Evolutionary conservation across 2,113 vertebrate genomes (phyloP), one percentile per base, ranked within the genome.

Genomic region (Protomyctophum bolini): DNA sequence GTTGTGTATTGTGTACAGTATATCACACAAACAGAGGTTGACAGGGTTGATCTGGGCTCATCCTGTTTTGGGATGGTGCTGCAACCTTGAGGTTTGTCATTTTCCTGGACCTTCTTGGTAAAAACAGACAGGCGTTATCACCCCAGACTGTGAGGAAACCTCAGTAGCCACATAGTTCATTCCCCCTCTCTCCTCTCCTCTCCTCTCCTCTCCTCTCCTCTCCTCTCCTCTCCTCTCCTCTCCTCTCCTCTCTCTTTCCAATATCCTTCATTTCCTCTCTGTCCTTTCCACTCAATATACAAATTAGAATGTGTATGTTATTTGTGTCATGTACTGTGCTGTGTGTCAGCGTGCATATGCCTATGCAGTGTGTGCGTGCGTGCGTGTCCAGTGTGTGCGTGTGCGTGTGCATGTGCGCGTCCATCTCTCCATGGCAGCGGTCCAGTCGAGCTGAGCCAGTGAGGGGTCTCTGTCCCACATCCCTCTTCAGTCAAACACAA

Each of bases 401-500:
- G 50, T 70, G 33, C 14, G 45, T n/a, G 45, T 33, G 46, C 21
- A 51, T 8, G 9, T 46, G 14, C 56, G 60, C 45, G 61, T 64
- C 83, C 83, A 87, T 91, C 85, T 81, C 81, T 74, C 51, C 49
- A 55, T 93, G 92, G 92, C 91, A 88, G 70, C 73, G 69, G 90
- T 91, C 92, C 91, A 93, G 86, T 66, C 84, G 81, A 88, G 81
- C 85, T 71, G 68, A 90, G 88, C 87, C 91, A 92, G 87, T 83
- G 75, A 92, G 91, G 89, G 91, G 91, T 92, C 91, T 93, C 84
- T 87, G 91, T 92, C 91, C 91, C 90, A 92, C 92, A 93, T 93
- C 92, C 92, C 92, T 93, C 92, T 92, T 94, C 90, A 93, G 89
- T 92, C 89, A 92, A 93, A 94, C 90, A 94, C 92, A 94, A 94